A percentile compares a stretch with the other conserved stretches of the same genome.
Conservation (phyloP, 2,113 vertebrate species). For the Platysteira castanea region DNA sequence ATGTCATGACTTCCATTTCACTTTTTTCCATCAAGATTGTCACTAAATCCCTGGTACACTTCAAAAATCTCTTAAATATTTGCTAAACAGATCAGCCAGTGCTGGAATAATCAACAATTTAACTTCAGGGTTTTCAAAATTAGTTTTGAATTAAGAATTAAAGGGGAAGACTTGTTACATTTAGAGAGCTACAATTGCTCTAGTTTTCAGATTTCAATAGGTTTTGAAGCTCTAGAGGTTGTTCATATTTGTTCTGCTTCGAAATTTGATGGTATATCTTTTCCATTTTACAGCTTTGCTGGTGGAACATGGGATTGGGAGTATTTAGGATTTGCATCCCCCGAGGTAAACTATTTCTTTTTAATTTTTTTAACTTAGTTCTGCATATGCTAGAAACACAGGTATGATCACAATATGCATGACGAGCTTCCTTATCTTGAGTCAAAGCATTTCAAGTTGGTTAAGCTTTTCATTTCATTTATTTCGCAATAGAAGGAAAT, state of each 20-base stretch:
- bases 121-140: background rate
- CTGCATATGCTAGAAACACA: conserved; percentile 49
- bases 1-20: background rate
- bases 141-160: background rate
- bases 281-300: conserved; percentile 86
- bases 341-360: conserved; percentile 85
- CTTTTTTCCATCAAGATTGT: background rate
- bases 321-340: conserved; percentile 97
- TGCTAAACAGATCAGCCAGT: background rate
- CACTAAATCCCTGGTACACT: background rate
- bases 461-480: conserved; percentile 42
- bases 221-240: background rate
- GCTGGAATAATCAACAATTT: background rate
- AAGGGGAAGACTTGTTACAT: background rate
- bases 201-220: background rate
- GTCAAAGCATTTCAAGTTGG: conserved; percentile 22
- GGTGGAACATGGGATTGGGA: conserved; percentile 99
- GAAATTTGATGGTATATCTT: conserved; percentile 61
- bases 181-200: background rate
- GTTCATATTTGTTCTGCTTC: background rate
- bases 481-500: conserved; percentile 65
- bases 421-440: conserved; percentile 30
- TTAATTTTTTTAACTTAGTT: conserved; percentile 5
- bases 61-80: background rate
- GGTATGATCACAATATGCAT: conserved; percentile 51